Percentiles rank a stretch among this genome's conserved stretches.
phyloP scores from a whole-genome alignment of 2,888 invertebrate genomes.

The Chrysina gloriosa region DNA sequence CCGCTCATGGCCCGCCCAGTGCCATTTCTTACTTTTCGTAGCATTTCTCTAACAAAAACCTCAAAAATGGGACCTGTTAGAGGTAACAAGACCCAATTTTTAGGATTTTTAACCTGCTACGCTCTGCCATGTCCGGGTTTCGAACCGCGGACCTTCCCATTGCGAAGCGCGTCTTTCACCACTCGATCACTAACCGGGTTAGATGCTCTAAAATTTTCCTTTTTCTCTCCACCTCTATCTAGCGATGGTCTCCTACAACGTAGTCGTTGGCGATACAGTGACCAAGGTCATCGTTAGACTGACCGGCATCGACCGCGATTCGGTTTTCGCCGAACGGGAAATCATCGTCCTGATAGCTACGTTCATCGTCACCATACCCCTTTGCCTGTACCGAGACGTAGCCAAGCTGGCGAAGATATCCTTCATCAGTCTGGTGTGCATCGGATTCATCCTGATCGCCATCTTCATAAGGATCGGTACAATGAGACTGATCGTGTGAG shows the following conservation, averaged over 20 bases:
- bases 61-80: too few relatives aligned
- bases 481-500: constrained; percentile 74
- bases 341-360: constrained; percentile 80
- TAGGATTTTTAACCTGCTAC: too few relatives aligned
- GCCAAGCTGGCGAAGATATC: constrained; percentile 77
- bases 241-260: constrained; percentile 91
- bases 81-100: too few relatives aligned
- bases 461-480: constrained; percentile 72
- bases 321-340: constrained; percentile 72
- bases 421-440: constrained; percentile 76
- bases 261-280: constrained; percentile 87
- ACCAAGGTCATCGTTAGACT: constrained; percentile 84
- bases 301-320: constrained; percentile 68
- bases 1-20: too few relatives aligned
- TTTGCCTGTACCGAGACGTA: constrained; percentile 84
- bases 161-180: too few relatives aligned
- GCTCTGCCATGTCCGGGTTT: too few relatives aligned
- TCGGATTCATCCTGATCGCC: constrained; percentile 77
- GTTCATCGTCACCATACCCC: constrained; percentile 78
- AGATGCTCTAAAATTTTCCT: too few relatives aligned
- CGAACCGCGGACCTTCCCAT: too few relatives aligned
- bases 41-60: too few relatives aligned
- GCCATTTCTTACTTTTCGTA: too few relatives aligned
- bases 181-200: too few relatives aligned
- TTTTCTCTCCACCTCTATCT: too few relatives aligned